These are phyloP conservation scores for Micoletzkya japonica DNA, from an alignment of 2,888 invertebrate species.

Conservation along the genomic window DNA sequence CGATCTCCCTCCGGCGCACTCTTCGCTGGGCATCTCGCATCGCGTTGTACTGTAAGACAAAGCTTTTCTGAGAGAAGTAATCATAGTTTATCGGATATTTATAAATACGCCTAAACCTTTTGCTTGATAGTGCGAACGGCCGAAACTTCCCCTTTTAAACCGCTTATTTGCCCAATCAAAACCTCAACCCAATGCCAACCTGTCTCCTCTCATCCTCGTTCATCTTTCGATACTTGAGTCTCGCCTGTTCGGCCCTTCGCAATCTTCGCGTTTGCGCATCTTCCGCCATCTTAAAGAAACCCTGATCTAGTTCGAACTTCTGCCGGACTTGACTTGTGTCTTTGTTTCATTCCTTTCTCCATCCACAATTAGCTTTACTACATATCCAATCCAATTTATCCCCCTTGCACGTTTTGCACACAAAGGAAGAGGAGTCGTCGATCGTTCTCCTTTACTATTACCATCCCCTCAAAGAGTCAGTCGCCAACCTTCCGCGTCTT, in stretches of 20 bases:
- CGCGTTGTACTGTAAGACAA: conserved; percentile 39
- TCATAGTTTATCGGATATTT: background rate
- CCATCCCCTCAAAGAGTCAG: background rate
- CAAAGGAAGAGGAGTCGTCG: background rate
- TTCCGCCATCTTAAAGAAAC: background rate
- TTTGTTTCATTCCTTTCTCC: too few species aligned
- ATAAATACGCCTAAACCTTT: too few species aligned
- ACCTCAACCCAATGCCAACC: too few species aligned
- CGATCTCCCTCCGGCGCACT: background rate
- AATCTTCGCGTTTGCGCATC: conserved; percentile 29
- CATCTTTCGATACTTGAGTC: conserved; percentile 47
- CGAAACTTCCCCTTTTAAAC: too few species aligned
- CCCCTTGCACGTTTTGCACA: too few species aligned
- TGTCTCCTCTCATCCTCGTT: conserved; percentile 32
- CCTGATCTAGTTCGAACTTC: background rate
- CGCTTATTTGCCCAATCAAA: too few species aligned
- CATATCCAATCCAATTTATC: too few species aligned
- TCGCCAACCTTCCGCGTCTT: conserved; percentile 30
- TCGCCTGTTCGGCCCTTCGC: conserved; percentile 41
- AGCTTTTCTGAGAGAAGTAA: background rate
- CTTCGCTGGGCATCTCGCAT: conserved; percentile 41
- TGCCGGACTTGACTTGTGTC: too few species aligned
- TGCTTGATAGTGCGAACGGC: too few species aligned
- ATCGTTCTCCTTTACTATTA: background rate
- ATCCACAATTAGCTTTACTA: too few species aligned